Conservation (phyloP, 1,140 invertebrate species). For the Leucophenga varia region DNA sequence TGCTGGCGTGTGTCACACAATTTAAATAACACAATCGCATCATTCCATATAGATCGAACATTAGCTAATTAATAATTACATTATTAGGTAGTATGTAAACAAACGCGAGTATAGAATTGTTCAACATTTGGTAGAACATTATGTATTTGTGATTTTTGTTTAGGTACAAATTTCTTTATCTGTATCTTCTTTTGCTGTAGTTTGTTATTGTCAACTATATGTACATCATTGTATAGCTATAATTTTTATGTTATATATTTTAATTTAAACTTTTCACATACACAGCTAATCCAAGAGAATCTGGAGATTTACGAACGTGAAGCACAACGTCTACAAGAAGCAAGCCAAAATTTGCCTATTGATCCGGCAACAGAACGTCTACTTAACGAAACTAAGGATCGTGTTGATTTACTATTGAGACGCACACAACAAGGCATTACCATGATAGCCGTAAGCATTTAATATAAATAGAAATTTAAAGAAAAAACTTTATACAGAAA, state of each 20-base stretch:
- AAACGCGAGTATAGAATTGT: constrained; percentile 15
- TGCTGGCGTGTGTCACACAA: constrained; percentile 46
- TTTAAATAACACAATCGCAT: constrained; percentile 49
- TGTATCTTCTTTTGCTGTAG: constrained; percentile 16
- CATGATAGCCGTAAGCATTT: constrained; percentile 47
- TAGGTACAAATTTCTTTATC: no score
- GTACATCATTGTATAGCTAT: constrained; percentile 9
- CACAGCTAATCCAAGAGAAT: constrained; percentile 52
- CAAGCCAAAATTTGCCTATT: constrained; percentile 36
- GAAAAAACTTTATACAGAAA: neutral
- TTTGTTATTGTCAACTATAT: constrained; percentile 6
- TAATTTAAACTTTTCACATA: constrained; percentile 4
- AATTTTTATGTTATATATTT: no score
- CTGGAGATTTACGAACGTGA: constrained; percentile 47
- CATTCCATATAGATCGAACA: constrained; percentile 50
- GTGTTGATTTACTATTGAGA: constrained; percentile 43
- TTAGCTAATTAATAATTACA: constrained; percentile 4
- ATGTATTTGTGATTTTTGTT: no score
- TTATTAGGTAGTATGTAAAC: constrained; percentile 5
- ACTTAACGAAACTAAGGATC: constrained; percentile 45
- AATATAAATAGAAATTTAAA: neutral
- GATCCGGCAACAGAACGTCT: constrained; percentile 44
- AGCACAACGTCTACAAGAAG: constrained; percentile 34
- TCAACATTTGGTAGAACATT: no score
- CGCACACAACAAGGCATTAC: constrained; percentile 51